Base-by-base conservation (phyloP, 2,797 vertebrate genomes). In the Argyrosomus regius region DNA sequence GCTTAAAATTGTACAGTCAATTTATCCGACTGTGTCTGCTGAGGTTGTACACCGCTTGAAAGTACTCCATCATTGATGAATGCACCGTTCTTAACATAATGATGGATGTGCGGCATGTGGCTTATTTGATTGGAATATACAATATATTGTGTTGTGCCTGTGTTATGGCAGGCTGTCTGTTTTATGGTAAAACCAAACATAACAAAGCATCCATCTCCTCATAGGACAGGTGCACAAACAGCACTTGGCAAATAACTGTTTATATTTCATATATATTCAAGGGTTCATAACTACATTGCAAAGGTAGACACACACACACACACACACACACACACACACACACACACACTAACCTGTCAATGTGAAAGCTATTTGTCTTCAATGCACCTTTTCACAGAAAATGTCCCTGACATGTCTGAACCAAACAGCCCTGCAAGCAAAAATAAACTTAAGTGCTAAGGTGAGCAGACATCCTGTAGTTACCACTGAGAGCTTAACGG, bases 401-500 rank as follows among this genome's bases (percentile, higher is more conserved):
- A 58, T 13, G 75, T 56, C 65, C 31, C 56, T 50, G 12, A 13
- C 58, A 72, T 5, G 69, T 82, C 56, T 49, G 53, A 80, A 68
- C 63, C 80, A 78, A 89, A 83, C 68, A 73, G 58, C 78, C 75
- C 59, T 14, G 64, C 60, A 50, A 80, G 74, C 78, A 65, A 79
- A 81, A 83, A 72, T 72, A 84, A 80, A 85, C 80, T 67, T 20
- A 68, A 72, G 65, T 70, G 79, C 80, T 22, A 75, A 75, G 78
- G 81, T 78, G 58, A 87, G 83, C 80, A 77, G 84, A 88, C 76
- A 50, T 45, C 77, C 78, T 78, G 87, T 76, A 81, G 88, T 89
- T 83, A 89, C 88, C 74, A 46, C 85, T 63, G 86, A 84, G 82
- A 87, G 86, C 84, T 84, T 66, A 83, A 72, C 83, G 22, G 85